A percentile compares a stretch with the other conserved stretches of the same genome.
phyloP scores from a whole-genome alignment of 2,113 vertebrate genomes.

The Cyanoramphus novaezelandiae region DNA sequence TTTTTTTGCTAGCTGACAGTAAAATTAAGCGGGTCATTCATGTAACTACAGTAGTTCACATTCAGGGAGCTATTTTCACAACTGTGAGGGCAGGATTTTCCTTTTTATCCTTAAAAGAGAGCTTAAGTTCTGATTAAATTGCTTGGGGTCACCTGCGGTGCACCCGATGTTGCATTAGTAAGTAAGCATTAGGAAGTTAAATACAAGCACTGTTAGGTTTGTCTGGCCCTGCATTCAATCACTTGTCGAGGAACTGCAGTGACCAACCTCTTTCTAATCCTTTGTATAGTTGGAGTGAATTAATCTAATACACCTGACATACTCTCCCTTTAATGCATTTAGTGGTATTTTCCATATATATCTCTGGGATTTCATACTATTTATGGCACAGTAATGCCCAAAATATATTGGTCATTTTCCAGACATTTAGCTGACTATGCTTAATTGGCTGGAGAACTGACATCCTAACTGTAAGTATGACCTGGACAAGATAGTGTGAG shows the following conservation, averaged over 20 bases:
- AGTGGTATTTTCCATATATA: slow-evolving; percentile 15
- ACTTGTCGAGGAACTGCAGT: slow-evolving; percentile 5
- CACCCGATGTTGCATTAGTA: neutral
- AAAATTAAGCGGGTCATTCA: neutral
- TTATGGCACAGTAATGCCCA: neutral
- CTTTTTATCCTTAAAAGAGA: slow-evolving; percentile 46
- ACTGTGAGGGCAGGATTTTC: neutral
- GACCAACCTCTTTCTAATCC: slow-evolving; percentile 49
- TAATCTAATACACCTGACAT: slow-evolving; percentile 44
- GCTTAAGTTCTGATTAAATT: slow-evolving; percentile 56
- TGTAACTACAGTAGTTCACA: neutral
- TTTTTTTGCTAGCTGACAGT: neutral
- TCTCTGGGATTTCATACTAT: neutral
- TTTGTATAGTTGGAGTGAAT: slow-evolving; percentile 30
- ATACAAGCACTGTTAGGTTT: slow-evolving; percentile 51
- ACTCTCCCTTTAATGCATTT: neutral
- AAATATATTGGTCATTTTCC: neutral
- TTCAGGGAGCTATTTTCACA: slow-evolving; percentile 25
- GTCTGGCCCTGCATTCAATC: slow-evolving; percentile 55
- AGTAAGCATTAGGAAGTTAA: slow-evolving; percentile 53
- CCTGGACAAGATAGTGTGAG: accelerated
- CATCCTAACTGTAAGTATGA: neutral
- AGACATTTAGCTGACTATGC: neutral
- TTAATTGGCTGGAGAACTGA: neutral
- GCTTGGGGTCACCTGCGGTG: slow-evolving; percentile 45